Evolutionary conservation across 1,140 invertebrate genomes (phyloP).

Genomic region (Pseudomyrmex flavicornis): DNA sequence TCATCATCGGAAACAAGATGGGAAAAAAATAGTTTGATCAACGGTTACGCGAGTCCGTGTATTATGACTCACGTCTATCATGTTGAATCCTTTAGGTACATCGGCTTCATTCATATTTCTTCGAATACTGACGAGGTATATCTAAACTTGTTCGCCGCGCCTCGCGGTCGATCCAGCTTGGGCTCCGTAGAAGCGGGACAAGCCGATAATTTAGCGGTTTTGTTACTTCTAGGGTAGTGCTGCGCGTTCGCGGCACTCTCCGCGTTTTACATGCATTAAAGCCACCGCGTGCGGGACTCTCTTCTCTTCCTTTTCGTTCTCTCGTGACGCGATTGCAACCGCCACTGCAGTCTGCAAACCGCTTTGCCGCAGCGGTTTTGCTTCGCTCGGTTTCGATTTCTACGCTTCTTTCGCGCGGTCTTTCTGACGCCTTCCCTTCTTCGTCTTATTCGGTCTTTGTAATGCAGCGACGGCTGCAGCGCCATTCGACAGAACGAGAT

Average conservation of each 20-base stretch:
- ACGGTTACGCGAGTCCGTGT: slow-evolving; percentile 43
- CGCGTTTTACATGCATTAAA: slow-evolving; percentile 80
- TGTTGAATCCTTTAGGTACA: slow-evolving; percentile 50
- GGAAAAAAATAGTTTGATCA: slow-evolving; percentile 56
- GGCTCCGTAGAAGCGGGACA: slow-evolving; percentile 72
- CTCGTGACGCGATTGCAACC: slow-evolving; percentile 35
- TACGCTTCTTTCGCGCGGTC: slow-evolving; percentile 70
- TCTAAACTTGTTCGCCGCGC: slow-evolving; percentile 34
- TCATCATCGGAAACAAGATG: slow-evolving; percentile 52
- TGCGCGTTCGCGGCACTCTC: slow-evolving; percentile 67
- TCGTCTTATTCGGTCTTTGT: slow-evolving; percentile 37
- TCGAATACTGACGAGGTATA: slow-evolving; percentile 50
- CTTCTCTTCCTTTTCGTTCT: slow-evolving; percentile 12
- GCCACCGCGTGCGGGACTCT: slow-evolving; percentile 66
- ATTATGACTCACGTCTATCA: slow-evolving; percentile 60
- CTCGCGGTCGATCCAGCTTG: slow-evolving; percentile 2
- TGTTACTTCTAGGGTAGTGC: slow-evolving; percentile 75
- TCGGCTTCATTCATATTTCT: slow-evolving; percentile 46
- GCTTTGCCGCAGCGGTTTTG: slow-evolving; percentile 58
- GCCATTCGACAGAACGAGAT: slow-evolving; percentile 74
- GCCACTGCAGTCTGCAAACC: slow-evolving; percentile 34
- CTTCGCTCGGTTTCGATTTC: slow-evolving; percentile 74
- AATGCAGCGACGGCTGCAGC: slow-evolving; percentile 31
- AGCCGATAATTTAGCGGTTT: slow-evolving; percentile 82
- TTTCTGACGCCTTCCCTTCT: slow-evolving; percentile 65